These are phyloP conservation scores for Neuroscelio doddi DNA, from an alignment of 2,888 invertebrate genomes.

Conservation along the genomic window DNA sequence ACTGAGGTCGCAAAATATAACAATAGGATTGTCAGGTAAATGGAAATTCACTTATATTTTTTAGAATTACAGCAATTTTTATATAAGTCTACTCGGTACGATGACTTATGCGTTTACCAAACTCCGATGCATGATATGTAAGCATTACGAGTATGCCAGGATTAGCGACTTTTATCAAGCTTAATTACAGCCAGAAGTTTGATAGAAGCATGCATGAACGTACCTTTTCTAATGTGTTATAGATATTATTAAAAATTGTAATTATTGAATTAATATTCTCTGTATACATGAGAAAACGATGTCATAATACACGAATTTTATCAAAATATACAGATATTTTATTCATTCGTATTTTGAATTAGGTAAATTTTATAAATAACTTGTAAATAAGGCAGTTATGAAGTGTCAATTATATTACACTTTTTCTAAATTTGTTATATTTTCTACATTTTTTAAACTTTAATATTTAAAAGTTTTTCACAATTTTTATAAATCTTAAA, in stretches of 20 bases:
- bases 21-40: constrained; percentile 40
- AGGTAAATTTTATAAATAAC: too few species aligned
- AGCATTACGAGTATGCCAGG: constrained; percentile 54
- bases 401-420: too few species aligned
- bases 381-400: too few species aligned
- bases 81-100: constrained; percentile 68
- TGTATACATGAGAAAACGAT: constrained; percentile 60
- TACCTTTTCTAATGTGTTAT: constrained; percentile 64
- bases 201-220: constrained; percentile 63
- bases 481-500: too few species aligned
- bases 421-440: too few species aligned
- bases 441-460: too few species aligned
- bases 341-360: too few species aligned
- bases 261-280: constrained; percentile 61
- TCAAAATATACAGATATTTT: constrained; percentile 34
- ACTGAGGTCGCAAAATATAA: constrained; percentile 45
- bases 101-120: constrained; percentile 64
- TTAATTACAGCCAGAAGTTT: constrained; percentile 61
- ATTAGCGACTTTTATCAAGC: constrained; percentile 59
- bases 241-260: constrained; percentile 61
- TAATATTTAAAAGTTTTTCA: too few species aligned
- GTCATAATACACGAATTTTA: constrained; percentile 62
- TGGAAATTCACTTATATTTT: constrained; percentile 69
- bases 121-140: constrained; percentile 54
- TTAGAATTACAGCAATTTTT: constrained; percentile 70